Evolutionary conservation across 2,113 vertebrate genomes (phyloP).

Genomic region (Scytalopus superciliaris): DNA sequence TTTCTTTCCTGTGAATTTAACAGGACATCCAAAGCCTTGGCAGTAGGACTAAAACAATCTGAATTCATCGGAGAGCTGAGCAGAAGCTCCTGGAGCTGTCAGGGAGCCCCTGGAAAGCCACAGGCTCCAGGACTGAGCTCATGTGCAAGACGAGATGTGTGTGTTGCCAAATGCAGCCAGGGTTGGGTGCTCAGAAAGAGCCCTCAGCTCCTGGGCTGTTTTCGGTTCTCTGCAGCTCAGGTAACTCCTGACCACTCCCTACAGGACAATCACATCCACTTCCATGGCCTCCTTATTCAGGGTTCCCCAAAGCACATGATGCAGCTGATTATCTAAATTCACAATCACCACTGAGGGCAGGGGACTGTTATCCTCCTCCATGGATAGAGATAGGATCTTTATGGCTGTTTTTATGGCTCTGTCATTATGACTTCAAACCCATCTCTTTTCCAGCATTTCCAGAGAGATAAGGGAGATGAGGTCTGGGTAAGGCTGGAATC

Average conservation of each 20-base stretch:
- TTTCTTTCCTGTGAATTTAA: neutral
- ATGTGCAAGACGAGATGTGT: no score
- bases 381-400: neutral
- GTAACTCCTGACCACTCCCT: neutral
- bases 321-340: neutral
- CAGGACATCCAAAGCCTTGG: neutral
- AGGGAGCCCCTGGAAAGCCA: neutral
- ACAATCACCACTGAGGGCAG: neutral
- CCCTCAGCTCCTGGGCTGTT: neutral
- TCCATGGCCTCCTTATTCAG: neutral
- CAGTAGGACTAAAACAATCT: conserved; percentile 12
- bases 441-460: neutral
- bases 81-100: neutral
- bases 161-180: neutral
- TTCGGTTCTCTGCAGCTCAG: neutral
- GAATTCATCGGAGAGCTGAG: neutral
- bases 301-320: neutral
- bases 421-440: neutral
- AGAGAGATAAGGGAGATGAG: neutral
- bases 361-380: neutral
- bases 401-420: neutral
- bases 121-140: neutral
- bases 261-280: neutral
- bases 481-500: neutral
- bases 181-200: neutral